Conservation (phyloP, 2,888 invertebrate genomes). For the Branchellion lobata region DNA sequence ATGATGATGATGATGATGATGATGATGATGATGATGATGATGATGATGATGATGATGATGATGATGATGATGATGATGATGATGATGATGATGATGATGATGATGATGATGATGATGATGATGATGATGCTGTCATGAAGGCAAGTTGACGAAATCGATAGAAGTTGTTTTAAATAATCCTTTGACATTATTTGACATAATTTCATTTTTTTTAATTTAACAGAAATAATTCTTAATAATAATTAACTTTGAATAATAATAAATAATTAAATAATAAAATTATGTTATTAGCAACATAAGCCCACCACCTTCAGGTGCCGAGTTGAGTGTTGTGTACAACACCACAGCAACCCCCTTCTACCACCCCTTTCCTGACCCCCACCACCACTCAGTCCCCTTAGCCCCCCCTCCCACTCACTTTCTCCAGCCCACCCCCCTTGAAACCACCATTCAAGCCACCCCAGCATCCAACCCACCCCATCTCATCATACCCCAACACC, state of each 20-base stretch:
- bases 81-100: slow-evolving; percentile 5
- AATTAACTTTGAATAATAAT: too few relatives aligned
- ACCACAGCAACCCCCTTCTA: slow-evolving; percentile 7
- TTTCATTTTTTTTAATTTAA: too few relatives aligned
- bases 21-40: neutral
- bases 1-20: slow-evolving; percentile 37
- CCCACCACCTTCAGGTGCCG: too few relatives aligned
- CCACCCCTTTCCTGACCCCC: slow-evolving; percentile 25
- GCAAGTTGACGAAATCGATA: neutral
- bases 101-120: slow-evolving; percentile 24
- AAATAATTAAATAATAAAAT: too few relatives aligned
- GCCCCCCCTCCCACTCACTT: neutral
- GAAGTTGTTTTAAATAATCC: too few relatives aligned
- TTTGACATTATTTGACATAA: too few relatives aligned
- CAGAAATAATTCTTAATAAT: neutral
- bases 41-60: neutral
- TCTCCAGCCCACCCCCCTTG: slow-evolving; percentile 1
- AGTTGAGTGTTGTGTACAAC: neutral
- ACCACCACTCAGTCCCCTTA: slow-evolving; percentile 20
- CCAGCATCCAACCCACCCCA: too few relatives aligned
- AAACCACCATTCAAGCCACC: neutral
- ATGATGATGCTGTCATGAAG: too few relatives aligned
- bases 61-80: slow-evolving; percentile 16
- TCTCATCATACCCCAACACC: neutral
- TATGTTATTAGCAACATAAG: too few relatives aligned